These are phyloP conservation scores for Eunapius fragilis DNA, from an alignment of 37 sponge, comb jelly and placozoan species.

Conservation along the genomic window DNA sequence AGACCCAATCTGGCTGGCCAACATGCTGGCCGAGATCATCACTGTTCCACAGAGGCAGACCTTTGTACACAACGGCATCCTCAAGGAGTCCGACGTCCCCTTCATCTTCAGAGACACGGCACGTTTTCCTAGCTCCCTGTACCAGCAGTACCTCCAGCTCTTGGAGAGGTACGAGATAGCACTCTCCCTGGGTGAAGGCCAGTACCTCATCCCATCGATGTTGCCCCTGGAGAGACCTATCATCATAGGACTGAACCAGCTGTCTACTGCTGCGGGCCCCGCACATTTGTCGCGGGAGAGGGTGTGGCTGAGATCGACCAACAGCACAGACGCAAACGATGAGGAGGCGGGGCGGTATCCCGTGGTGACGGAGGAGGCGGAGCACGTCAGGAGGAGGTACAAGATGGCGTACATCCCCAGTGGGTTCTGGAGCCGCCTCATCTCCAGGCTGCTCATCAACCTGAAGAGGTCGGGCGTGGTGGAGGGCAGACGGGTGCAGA, in stretches of 20 bases:
- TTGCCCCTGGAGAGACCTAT: constrained; percentile 77
- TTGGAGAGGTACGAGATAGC: constrained; percentile 95
- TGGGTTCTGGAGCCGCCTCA: constrained; percentile 95
- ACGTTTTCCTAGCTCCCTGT: constrained; percentile 71
- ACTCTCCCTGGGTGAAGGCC: constrained; percentile 80
- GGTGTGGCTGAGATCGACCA: background rate
- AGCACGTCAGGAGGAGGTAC: constrained; percentile 66
- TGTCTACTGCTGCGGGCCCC: background rate
- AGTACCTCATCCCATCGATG: constrained; percentile 89
- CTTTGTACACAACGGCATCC: constrained; percentile 87
- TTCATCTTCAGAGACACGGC: constrained; percentile 74
- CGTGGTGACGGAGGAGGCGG: constrained; percentile 32
- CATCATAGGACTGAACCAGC: constrained; percentile 51
- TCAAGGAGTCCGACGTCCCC: constrained; percentile 76
- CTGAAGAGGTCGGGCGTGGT: constrained; percentile 75
- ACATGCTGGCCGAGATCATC: constrained; percentile 89
- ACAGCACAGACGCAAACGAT: background rate
- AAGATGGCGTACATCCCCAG: constrained; percentile 91
- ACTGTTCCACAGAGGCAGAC: constrained; percentile 79
- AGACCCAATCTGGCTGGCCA: constrained; percentile 91
- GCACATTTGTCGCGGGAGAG: too few relatives aligned
- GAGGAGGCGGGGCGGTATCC: background rate
- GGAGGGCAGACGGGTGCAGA: background rate
- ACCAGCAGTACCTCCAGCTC: constrained; percentile 90
- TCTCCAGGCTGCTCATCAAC: constrained; percentile 87